Evolutionary conservation across 1,140 invertebrate species (phyloP), one percentile per base, ranked within the genome.

Genomic region (Diabrotica virgifera): DNA sequence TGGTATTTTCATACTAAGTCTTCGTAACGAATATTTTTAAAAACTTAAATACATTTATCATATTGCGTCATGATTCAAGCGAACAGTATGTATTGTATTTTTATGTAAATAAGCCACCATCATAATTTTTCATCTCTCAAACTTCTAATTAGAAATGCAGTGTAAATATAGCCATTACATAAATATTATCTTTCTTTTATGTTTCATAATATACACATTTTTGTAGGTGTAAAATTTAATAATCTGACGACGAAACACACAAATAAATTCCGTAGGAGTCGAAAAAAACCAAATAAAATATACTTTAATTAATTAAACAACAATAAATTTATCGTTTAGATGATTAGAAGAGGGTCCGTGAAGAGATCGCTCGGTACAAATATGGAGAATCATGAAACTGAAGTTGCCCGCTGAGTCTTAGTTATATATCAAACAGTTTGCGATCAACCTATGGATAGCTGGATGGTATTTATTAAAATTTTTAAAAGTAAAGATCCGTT

Each of bases 151-250:
- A n/a, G 40, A 46, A 46, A 54, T 13, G 9, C 9, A 54, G 35
- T 54, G 53, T 54, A 11, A 54, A 54, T 35, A 54, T 54, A 11
- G 8, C 8, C 12, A 14, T 54, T 54, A 54, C 53, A 54, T 54
- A 11, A 11, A 35, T 54, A 14, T 54, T 54, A 54, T 12, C 35
- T 13, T 35, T 8, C 35, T 9, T 54, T 54, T 11, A 35, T 54
- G 12, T 35, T 54, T 54, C 53, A 54, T 54, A 35, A 12, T 54
- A 13, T 11, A 54, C 53, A 14, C 35, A 13, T 35, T 54, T 54
- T 54, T 54, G 53, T 14, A 54, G 12, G 53, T 14, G 53, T 54
- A 14, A 35, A 11, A 11, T 14, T 14, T 13, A 54, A 54, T 54
- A 11, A 54, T 14, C 8, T n/a, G 40, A 46, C 8, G n/a, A 46